Percentiles rank a stretch among this genome's conserved stretches.
These are phyloP conservation scores for Pseudocheirus occidentalis DNA, from an alignment of 2,797 vertebrate species.

Conservation along the genomic window DNA sequence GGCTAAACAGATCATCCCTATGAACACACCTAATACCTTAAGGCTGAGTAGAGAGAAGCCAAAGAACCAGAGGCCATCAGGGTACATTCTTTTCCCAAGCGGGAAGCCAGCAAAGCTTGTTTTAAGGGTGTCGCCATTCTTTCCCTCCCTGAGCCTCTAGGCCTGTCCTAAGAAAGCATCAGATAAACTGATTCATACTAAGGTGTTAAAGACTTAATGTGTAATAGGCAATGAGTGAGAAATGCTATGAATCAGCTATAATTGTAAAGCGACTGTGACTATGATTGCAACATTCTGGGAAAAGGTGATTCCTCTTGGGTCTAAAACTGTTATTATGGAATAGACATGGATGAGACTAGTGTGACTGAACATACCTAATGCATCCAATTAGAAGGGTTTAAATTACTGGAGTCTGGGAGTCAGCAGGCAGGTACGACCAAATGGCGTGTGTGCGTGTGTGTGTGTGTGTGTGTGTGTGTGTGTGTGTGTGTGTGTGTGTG, in stretches of 20 bases:
- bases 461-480: background rate
- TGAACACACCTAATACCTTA: background rate
- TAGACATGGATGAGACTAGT: background rate
- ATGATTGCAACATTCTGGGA: background rate
- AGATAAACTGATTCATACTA: background rate
- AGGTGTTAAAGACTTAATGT: background rate
- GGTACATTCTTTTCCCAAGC: background rate
- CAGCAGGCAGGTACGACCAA: background rate
- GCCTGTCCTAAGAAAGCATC: background rate
- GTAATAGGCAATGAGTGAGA: background rate
- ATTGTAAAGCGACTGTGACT: background rate
- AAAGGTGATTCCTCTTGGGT: background rate
- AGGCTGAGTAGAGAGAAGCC: background rate
- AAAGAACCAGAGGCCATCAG: background rate
- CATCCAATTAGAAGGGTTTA: background rate
- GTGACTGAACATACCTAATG: background rate
- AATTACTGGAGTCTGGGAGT: background rate
- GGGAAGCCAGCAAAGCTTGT: background rate
- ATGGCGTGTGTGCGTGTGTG: background rate
- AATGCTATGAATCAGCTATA: background rate
- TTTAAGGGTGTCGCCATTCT: background rate
- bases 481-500: too few relatives aligned
- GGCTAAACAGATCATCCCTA: background rate
- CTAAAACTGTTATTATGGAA: background rate
- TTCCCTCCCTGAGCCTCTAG: background rate